Evolutionary conservation across 2,888 invertebrate species (phyloP).

Genomic region (Nephrotoma guestfalica): DNA sequence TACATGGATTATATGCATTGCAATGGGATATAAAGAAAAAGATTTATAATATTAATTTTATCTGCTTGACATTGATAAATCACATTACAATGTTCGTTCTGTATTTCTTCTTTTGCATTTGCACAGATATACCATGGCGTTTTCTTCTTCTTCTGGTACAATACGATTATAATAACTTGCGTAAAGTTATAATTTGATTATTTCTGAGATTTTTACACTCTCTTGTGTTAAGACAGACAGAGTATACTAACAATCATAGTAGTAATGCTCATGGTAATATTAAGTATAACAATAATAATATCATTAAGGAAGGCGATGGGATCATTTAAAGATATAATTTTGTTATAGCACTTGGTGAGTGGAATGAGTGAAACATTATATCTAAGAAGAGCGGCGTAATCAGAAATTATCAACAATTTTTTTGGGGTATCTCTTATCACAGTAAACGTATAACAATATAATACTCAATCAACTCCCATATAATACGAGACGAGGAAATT

Average conservation of each 20-base stretch:
- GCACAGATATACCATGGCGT: not conserved
- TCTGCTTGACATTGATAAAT: not conserved
- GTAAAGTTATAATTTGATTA: not conserved
- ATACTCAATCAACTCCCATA: not conserved
- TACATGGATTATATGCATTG: not conserved
- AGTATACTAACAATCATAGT: not conserved
- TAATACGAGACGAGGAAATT: not conserved
- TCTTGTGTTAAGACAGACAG: not conserved
- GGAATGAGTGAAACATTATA: not conserved
- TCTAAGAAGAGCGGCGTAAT: not conserved
- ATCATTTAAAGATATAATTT: not conserved
- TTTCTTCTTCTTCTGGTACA: not conserved
- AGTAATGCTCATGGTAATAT: not conserved
- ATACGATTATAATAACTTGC: not conserved
- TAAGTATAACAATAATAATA: not conserved
- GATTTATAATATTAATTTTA: not conserved
- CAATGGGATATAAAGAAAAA: not conserved
- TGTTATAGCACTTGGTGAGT: not conserved
- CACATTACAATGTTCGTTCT: not conserved
- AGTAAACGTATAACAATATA: not conserved
- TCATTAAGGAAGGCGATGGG: not conserved
- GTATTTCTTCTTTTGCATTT: not conserved
- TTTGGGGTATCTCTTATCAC: not conserved
- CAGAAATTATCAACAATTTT: not conserved
- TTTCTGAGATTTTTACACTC: not conserved